A percentile compares a stretch with the other conserved stretches of the same genome.
phyloP scores from a whole-genome alignment of 2,113 vertebrate species.

The human (Homo sapiens) region DNA sequence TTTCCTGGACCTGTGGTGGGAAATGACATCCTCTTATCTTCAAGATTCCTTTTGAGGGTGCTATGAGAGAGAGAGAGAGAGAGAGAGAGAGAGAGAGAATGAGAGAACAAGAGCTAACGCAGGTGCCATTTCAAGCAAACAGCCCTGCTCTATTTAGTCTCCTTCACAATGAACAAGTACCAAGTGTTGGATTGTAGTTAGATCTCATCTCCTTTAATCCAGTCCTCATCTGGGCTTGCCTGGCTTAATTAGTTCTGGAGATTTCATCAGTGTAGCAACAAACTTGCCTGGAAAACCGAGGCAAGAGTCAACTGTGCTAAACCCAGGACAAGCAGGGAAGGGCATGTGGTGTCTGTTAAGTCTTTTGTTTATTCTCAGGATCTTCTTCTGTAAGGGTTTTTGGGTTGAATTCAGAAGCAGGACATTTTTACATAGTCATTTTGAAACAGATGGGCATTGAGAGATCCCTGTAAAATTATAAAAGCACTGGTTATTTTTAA shows the following conservation, averaged over 20 bases:
- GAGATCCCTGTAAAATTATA: background rate
- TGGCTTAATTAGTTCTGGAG: constrained; percentile 18
- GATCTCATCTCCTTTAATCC: constrained; percentile 4
- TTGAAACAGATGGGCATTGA: background rate
- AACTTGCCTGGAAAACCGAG: constrained; percentile 7
- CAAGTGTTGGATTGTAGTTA: background rate
- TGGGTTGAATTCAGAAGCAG: constrained; percentile 30
- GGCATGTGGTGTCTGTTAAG: background rate
- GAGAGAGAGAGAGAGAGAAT: too few relatives aligned
- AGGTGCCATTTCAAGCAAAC: background rate
- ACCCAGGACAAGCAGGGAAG: background rate
- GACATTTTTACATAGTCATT: background rate
- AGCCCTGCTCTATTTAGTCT: background rate
- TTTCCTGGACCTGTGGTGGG: background rate
- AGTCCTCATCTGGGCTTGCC: background rate
- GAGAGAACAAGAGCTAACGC: background rate
- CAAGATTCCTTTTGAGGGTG: constrained; percentile 25
- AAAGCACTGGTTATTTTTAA: background rate
- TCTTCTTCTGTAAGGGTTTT: background rate
- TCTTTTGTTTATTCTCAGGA: background rate
- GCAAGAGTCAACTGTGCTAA: background rate
- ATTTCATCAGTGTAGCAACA: background rate
- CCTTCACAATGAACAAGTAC: background rate
- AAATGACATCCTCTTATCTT: constrained; percentile 59
- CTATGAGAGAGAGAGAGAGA: background rate